Base-by-base conservation (phyloP, 1,140 invertebrate species). In the Vanessa tameamea region DNA sequence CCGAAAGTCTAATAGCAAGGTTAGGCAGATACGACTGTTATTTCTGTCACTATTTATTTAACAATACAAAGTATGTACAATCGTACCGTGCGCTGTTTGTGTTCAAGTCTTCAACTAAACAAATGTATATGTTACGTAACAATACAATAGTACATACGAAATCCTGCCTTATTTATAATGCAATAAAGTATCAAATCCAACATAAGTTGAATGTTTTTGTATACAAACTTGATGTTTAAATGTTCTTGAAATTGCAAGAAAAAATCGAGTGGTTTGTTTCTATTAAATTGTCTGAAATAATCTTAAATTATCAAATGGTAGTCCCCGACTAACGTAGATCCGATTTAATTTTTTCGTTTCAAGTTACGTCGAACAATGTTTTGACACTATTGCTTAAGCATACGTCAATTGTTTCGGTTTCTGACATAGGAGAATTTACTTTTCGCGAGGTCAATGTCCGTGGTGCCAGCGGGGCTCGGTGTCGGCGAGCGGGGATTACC, bases 41-140 rank as follows among this genome's bases (percentile, higher is more conserved):
- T 61, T 61, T 37, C 55, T 48, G 20, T 57, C 37, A 9, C 57
- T 69, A 69, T 69, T 69, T 69, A 69, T 69, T 61, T 43, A 69
- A 61, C 55, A 69, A 61, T 69, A 69, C 57, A 47, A 63, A 69
- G 55, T 69, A 55, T 69, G 55, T 69, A 48, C 67, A 20, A 48
- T 64, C 16, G 47, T 48, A 15, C 15, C 43, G 26, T 69, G 68
- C 68, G 37, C 68, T 59, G 55, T 69, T 69, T 61, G 55, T 57
- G 43, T 63, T 69, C 57, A 69, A 69, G 68, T 69, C 53, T 59
- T 69, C 57, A 63, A 69, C 68, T 37, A 63, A 59, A 61, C 57
- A 69, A 57, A 69, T 47, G 55, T 69, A 16, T 57, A 57, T 13
- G 9, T 57, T 12, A 23, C 20, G 23, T 13, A 23, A 7, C 23